These are phyloP conservation scores for Hirundichthys speculiger DNA, from an alignment of 2,113 vertebrate species.

Conservation along the genomic window DNA sequence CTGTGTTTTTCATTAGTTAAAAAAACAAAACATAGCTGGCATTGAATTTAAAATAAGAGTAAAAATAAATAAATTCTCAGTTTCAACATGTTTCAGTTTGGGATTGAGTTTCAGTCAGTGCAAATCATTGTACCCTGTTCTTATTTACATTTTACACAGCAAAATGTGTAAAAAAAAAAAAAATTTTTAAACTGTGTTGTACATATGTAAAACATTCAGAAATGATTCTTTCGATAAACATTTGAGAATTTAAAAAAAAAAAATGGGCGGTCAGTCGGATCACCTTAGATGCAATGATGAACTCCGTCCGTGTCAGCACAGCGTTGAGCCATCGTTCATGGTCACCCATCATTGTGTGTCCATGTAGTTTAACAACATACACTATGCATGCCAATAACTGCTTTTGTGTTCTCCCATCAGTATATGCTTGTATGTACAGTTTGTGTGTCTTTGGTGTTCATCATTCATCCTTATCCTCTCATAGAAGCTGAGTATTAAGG, in stretches of 20 bases:
- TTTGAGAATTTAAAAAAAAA: background rate
- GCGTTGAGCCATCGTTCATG: conserved; percentile 20
- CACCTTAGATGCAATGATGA: background rate
- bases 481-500: conserved; percentile 76
- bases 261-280: background rate
- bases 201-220: too few species aligned
- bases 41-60: background rate
- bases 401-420: conserved; percentile 40
- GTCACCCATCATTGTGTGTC: conserved; percentile 26
- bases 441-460: conserved; percentile 63
- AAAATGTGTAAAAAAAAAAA: too few species aligned
- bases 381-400: conserved; percentile 31
- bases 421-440: conserved; percentile 48
- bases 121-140: background rate
- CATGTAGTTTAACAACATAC: conserved; percentile 16
- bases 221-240: too few species aligned
- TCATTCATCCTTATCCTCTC: conserved; percentile 75
- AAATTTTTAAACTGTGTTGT: too few species aligned
- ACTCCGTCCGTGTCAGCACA: conserved; percentile 10
- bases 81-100: background rate
- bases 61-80: background rate
- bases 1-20: background rate
- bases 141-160: background rate
- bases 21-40: background rate
- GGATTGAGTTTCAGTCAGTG: background rate